Percentiles rank a stretch among this genome's conserved stretches.
These are phyloP conservation scores for Ooceraea biroi DNA, from an alignment of 1,140 invertebrate species.

Conservation along the genomic window DNA sequence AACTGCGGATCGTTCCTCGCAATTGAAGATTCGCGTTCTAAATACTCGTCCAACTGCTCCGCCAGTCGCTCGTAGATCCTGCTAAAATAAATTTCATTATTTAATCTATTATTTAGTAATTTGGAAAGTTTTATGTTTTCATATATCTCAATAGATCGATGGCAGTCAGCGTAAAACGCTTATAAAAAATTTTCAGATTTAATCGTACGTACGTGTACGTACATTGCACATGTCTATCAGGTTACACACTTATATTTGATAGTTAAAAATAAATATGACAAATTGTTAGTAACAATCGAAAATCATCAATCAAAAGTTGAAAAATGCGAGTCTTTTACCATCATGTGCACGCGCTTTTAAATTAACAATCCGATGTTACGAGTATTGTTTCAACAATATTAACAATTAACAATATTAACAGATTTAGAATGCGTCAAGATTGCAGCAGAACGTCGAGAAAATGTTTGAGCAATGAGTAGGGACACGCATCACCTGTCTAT, in stretches of 20 bases:
- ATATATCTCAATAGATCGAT: conserved; percentile 18
- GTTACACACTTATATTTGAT: background rate
- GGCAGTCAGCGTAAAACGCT: background rate
- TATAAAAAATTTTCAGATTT: conserved; percentile 10
- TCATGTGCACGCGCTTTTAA: background rate
- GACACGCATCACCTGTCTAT: conserved; percentile 31
- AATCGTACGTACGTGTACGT: background rate
- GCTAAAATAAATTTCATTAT: conserved; percentile 9
- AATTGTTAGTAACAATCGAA: conserved; percentile 4
- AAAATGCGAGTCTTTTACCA: background rate
- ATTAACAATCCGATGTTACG: background rate
- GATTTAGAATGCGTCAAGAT: background rate
- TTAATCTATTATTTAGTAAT: conserved; percentile 14
- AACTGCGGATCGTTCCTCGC: background rate
- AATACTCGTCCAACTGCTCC: background rate
- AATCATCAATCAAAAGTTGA: background rate
- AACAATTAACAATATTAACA: background rate
- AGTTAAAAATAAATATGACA: background rate
- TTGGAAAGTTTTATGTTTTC: background rate
- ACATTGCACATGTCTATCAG: background rate
- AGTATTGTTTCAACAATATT: background rate
- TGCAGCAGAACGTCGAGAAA: too few species aligned
- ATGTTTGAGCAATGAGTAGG: conserved; percentile 12
- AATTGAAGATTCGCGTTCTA: conserved; percentile 17
- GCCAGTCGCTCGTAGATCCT: background rate